Base-by-base conservation (phyloP, 2,888 invertebrate species). In the Elmis aenea region DNA sequence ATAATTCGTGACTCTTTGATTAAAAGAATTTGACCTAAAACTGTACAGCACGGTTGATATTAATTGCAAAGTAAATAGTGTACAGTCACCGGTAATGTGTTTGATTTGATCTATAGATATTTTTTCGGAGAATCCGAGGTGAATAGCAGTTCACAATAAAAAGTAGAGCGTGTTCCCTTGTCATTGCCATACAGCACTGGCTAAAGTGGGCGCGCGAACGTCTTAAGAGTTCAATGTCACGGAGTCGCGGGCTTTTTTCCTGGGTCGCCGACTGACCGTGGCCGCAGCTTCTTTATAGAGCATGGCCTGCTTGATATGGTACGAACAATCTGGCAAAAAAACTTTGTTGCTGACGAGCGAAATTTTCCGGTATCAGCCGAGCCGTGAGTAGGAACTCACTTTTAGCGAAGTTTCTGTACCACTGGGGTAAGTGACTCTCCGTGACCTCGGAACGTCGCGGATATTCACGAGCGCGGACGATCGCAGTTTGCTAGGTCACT, bases 351-450 rank as follows among this genome's bases (percentile, higher is more conserved):
- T 39, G 46, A 36, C 40, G 38, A 45, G 48, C 52, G 52, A 56
- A 51, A 48, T 54, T 55, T 55, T 53, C 52, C 54, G 51, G 51
- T 44, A 47, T 44, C 36, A 36, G 30, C 48, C 45, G 41, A 38
- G 26, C 34, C 28, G 25, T 16, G 30, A 38, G 9, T 37, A 48
- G 40, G 42, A 48, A 48, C 48, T 57, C 58, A 59, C 58, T 59
- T 58, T 60, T 59, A 55, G 51, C 45, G 50, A 50, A 50, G 58
- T 66, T 64, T 66, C 62, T 68, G 66, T 65, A 64, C 62, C 64
- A 64, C 51, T 68, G 75, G 74, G 77, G 77, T 77, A 77, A 77
- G 74, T 77, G 78, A 79, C 78, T 78, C 67, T 61, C 54, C 59
- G 62, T 78, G 77, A 79, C 78, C 78, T 65, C 67, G 63, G 57